These are phyloP conservation scores for Tachuris rubrigastra DNA, from an alignment of 2,113 vertebrate genomes.

Conservation along the genomic window DNA sequence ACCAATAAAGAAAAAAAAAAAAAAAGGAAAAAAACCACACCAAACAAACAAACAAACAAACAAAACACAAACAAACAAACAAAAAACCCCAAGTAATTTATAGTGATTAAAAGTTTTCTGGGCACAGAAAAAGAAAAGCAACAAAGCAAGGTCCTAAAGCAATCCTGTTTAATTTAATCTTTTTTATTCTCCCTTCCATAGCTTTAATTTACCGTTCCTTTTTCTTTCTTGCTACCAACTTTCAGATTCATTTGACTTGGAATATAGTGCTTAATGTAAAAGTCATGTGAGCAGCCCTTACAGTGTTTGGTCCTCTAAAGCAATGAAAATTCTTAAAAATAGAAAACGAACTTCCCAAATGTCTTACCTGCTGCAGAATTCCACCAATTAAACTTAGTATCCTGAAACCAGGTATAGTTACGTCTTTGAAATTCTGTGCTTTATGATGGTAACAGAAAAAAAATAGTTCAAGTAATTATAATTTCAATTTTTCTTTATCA, in stretches of 20 bases:
- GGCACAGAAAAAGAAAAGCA: neutral
- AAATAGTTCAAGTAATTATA: neutral
- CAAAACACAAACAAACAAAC: neutral
- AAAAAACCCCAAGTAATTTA: neutral
- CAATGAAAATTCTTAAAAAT: neutral
- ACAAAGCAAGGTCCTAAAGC: neutral
- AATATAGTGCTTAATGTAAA: neutral
- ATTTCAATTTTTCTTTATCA: neutral
- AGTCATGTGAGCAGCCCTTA: neutral
- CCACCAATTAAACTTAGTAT: neutral
- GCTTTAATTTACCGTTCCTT: neutral
- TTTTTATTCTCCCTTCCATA: neutral
- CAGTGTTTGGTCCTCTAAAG: accelerated
- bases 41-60: neutral
- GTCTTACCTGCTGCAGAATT: neutral
- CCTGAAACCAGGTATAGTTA: neutral
- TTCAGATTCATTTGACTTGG: neutral
- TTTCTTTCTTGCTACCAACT: neutral
- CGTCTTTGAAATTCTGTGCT: neutral
- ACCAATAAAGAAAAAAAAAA: neutral
- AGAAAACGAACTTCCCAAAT: neutral
- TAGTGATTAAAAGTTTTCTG: neutral
- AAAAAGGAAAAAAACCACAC: too few species aligned
- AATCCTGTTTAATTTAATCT: neutral
- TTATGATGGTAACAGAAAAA: neutral